These are phyloP conservation scores for Passer domesticus DNA, from an alignment of 2,113 vertebrate genomes.

Conservation along the genomic window DNA sequence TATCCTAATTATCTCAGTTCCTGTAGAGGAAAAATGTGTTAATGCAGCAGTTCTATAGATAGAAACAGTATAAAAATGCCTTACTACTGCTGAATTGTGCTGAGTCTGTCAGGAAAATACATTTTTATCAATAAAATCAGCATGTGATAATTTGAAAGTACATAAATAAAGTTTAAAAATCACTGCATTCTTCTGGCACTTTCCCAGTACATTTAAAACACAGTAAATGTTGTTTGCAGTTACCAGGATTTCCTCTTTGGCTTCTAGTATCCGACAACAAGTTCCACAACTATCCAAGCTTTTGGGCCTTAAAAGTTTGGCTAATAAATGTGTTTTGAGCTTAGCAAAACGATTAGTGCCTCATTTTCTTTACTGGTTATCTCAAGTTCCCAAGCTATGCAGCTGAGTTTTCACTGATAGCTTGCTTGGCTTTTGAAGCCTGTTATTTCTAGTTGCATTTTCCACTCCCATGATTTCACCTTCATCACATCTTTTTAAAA, in stretches of 20 bases:
- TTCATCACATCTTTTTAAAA: background rate
- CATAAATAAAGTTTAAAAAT: background rate
- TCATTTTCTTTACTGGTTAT: background rate
- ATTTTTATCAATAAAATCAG: slow-evolving; percentile 13
- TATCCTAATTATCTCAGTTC: background rate
- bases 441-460: background rate
- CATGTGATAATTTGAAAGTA: background rate
- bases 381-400: background rate
- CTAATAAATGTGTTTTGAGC: background rate
- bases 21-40: background rate
- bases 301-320: background rate
- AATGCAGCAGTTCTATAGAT: background rate
- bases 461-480: background rate
- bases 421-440: background rate
- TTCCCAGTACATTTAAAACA: slow-evolving; percentile 2
- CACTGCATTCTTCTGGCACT: background rate
- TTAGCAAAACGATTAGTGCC: background rate
- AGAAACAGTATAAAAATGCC: background rate
- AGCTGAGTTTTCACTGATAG: background rate
- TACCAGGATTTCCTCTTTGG: slow-evolving; percentile 64
- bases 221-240: slow-evolving; percentile 20
- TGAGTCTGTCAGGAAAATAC: background rate
- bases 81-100: background rate
- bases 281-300: background rate
- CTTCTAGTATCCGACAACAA: background rate